phyloP scores from a whole-genome alignment of 2,797 vertebrate species.

The Champsocephalus gunnari region DNA sequence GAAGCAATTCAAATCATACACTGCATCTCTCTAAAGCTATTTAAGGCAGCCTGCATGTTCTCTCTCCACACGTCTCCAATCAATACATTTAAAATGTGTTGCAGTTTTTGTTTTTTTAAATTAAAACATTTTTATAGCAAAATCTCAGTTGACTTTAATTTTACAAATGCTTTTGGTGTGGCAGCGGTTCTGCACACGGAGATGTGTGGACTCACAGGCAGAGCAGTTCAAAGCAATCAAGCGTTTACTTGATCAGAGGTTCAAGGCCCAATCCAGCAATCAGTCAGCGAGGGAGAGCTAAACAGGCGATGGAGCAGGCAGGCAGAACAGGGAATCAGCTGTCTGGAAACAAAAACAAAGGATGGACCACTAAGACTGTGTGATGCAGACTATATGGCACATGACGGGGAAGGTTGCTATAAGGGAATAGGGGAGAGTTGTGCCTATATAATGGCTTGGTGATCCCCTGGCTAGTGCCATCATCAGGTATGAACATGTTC shows the following conservation, averaged over 20 bases:
- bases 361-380: conserved; percentile 1
- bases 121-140: background rate
- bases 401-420: background rate
- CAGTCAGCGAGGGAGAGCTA: conserved; percentile 25
- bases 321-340: conserved; percentile 1
- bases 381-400: background rate
- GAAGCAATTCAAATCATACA: conserved; percentile 21
- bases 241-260: conserved; percentile 13
- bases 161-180: conserved; percentile 1
- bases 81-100: background rate
- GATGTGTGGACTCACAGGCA: conserved; percentile 6
- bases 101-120: background rate
- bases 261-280: conserved; percentile 32
- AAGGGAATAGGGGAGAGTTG: background rate
- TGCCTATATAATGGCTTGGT: background rate
- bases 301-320: conserved; percentile 10
- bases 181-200: background rate
- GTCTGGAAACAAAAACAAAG: background rate
- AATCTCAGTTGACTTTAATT: conserved; percentile 9
- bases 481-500: background rate
- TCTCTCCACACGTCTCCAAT: background rate
- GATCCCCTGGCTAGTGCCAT: background rate
- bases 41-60: background rate
- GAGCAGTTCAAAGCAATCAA: conserved; percentile 23
- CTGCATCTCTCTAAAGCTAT: conserved; percentile 6